Evolutionary conservation across 2,888 invertebrate genomes (phyloP).

Genomic region (Monochamus alternatus): DNA sequence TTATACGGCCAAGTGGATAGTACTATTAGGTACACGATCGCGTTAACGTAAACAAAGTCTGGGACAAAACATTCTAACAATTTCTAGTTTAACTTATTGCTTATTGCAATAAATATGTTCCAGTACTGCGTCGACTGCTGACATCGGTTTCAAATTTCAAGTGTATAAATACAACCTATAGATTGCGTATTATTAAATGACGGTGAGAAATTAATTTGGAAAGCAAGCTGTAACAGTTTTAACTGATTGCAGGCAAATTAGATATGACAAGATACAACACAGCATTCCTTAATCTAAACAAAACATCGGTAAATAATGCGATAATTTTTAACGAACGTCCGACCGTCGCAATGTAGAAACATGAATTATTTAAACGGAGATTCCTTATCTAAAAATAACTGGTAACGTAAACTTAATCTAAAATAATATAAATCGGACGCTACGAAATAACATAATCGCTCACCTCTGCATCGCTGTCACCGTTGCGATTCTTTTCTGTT

Average conservation of each 20-base stretch:
- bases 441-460: constrained; percentile 59
- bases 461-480: constrained; percentile 75
- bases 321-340: constrained; percentile 22
- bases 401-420: constrained; percentile 48
- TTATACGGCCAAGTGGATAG: constrained; percentile 3
- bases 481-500: constrained; percentile 74
- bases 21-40: not conserved
- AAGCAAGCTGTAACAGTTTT: constrained; percentile 4
- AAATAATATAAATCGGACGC: constrained; percentile 53
- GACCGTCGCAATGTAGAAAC: constrained; percentile 36
- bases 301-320: constrained; percentile 19
- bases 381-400: constrained; percentile 57
- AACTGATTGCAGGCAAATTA: constrained; percentile 2
- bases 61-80: not conserved
- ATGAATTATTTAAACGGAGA: constrained; percentile 52
- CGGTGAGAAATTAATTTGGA: constrained; percentile 12
- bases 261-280: constrained; percentile 5
- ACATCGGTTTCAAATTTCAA: constrained; percentile 30
- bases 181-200: constrained; percentile 26
- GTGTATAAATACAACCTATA: constrained; percentile 29
- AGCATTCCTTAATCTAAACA: constrained; percentile 26
- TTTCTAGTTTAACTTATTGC: not conserved
- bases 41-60: not conserved
- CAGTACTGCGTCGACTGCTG: constrained; percentile 23
- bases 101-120: constrained; percentile 1